Conservation (phyloP, 2,888 invertebrate species). For the Apamea sordens region DNA sequence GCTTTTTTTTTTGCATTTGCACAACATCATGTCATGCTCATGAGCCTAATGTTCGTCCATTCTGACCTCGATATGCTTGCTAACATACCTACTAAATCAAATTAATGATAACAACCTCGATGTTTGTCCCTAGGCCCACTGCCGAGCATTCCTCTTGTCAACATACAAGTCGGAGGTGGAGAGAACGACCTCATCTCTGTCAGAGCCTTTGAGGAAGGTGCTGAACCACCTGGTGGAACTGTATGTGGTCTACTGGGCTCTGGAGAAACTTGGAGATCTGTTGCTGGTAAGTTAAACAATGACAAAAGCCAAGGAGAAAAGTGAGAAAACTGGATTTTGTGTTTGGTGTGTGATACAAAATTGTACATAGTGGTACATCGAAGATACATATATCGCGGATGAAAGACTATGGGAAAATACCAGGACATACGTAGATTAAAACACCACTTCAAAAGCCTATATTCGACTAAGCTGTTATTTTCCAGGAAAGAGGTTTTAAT, state of each 20-base stretch:
- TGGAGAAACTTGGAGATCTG: conserved; percentile 94
- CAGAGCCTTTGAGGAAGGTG: conserved; percentile 91
- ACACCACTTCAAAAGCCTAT: background rate
- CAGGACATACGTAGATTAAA: background rate
- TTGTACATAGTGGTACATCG: background rate
- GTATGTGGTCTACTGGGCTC: conserved; percentile 93
- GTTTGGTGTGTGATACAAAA: background rate
- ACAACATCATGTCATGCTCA: background rate
- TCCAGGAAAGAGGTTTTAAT: background rate
- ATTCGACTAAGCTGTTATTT: background rate
- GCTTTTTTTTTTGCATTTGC: background rate
- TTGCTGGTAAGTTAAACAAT: conserved; percentile 91
- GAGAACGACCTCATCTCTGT: conserved; percentile 85
- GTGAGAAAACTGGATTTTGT: background rate
- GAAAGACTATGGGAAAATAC: background rate
- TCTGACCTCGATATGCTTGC: background rate
- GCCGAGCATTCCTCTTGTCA: conserved; percentile 94
- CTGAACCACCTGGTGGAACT: conserved; percentile 93
- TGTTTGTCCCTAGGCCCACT: conserved; percentile 89
- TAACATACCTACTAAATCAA: background rate
- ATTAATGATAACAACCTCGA: background rate
- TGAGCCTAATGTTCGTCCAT: background rate
- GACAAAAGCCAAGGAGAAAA: background rate
- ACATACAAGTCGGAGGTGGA: conserved; percentile 91
- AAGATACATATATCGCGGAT: background rate